Base-by-base conservation (phyloP, 1,140 invertebrate species). In the Caerostris darwini region DNA sequence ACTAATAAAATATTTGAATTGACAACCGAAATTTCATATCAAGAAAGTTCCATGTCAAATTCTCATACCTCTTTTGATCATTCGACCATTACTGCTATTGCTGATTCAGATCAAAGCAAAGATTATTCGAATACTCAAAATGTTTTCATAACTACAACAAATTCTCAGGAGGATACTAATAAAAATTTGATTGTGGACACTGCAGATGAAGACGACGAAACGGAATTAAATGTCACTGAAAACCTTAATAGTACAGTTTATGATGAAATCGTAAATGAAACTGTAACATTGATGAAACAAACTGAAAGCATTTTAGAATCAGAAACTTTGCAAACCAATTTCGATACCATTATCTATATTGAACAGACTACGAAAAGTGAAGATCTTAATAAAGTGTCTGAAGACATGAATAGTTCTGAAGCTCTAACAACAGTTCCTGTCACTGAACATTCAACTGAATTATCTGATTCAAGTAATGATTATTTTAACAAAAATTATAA, bases 301-400 rank as follows among this genome's bases (percentile, higher is more conserved):
- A 57, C 54, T 7, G 14, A 10, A 83, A 17, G 14, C 10, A 12
- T 17, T 17, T 57, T 19, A 56, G 53, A 83, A n/a, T 57, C 81
- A 54, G 54, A 83, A 83, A 83, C 81, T 56, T 83, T 56, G n/a
- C 54, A 83, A 5, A 8, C 81, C 54, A 83, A 83, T 54, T 57
- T 71, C 8, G n/a, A 71, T 71, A 71, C 67, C n/a, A 7, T 7
- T 19, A 8, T 71, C 19, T 19, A 71, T 7, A 50, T 19, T 34
- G n/a, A 71, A 34, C 19, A 50, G 8, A 71, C 19, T 8, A 71
- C 67, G 3, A 7, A 71, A 34, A 71, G 17, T n/a, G 67, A 7
- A 19, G 7, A 71, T 71, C 19, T 71, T 71, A 19, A 19, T 71
- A 3, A 71, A 8, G 8, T 19, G 8, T 71, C 67, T 7, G n/a